Evolutionary conservation across 2,888 invertebrate genomes (phyloP), one percentile per base, ranked within the genome.

Genomic region (Actias luna): DNA sequence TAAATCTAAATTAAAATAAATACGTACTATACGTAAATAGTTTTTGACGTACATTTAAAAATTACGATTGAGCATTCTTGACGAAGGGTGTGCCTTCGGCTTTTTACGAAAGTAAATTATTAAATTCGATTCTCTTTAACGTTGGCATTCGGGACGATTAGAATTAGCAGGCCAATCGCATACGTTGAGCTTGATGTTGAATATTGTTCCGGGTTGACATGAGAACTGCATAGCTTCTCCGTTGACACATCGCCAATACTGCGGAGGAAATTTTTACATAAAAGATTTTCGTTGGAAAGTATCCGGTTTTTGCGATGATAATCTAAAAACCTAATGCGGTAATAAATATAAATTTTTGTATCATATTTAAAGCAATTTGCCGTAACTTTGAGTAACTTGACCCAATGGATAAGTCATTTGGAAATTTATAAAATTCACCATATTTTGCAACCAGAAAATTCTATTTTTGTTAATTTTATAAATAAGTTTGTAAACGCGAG

Each of bases 201-300:
- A 98, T 4, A 96, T 94, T 0, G 96, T 95, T 29, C 96, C 96
- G 0, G 94, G 91, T 69, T 94, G 94, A 78, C 98, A 98, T 16
- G 93, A 92, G 79, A 96, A 96, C 71, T 94, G 94, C 59, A 95
- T 88, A 4, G 95, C 95, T 77, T 95, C 94, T 5, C 96, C 97
- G 80, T 97, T 95, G 27, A 96, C 96, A 80, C 98, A 98, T 66
- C 97, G 95, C 91, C 96, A 97, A 77, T 97, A 98, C 97, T 97
- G 88, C n/a, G 55, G 60, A 77, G 79, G 70, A 61, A 72, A 70
- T 68, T 67, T 25, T 55, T 27, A 36, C 46, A 25, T 55, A 16
- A 36, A 4, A 61, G 14, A 18, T 29, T 52, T 60, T 18, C 42
- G 1, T 18, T 42, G 18, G 8, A 42, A 18, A 42, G 18, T 42